Evolutionary conservation across 2,888 invertebrate genomes (phyloP).

Genomic region (Lycophotia porphyrea): DNA sequence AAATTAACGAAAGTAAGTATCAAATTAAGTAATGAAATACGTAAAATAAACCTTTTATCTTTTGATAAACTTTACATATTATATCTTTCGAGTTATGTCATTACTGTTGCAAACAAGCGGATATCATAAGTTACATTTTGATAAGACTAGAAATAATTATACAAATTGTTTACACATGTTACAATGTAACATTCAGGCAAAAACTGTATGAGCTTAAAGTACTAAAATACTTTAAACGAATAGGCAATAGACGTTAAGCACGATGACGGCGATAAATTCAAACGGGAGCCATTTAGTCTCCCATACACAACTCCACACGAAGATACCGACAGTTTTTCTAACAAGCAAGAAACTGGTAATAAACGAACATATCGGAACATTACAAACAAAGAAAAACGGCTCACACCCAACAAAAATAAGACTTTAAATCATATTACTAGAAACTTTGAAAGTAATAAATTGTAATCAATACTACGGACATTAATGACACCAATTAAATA

Average conservation of each 20-base stretch:
- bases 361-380: constrained; percentile 13
- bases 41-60: too few relatives aligned
- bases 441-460: constrained; percentile 77
- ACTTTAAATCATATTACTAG: constrained; percentile 63
- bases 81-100: too few relatives aligned
- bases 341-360: constrained; percentile 11
- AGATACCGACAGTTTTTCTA: constrained; percentile 22
- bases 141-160: background rate
- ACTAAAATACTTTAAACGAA: background rate
- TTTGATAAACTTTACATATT: too few relatives aligned
- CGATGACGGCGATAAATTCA: constrained; percentile 16
- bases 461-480: constrained; percentile 80
- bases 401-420: constrained; percentile 40
- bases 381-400: constrained; percentile 38
- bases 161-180: background rate
- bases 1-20: too few relatives aligned
- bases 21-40: too few relatives aligned
- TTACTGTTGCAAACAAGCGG: too few relatives aligned
- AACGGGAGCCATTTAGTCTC: constrained; percentile 13
- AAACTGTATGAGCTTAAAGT: background rate
- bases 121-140: background rate
- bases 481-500: constrained; percentile 85
- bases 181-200: background rate
- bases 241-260: constrained; percentile 11
- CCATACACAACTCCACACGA: constrained; percentile 11